Evolutionary conservation across 2,113 vertebrate species (phyloP), one percentile per base, ranked within the genome.

Genomic region (Conger conger): DNA sequence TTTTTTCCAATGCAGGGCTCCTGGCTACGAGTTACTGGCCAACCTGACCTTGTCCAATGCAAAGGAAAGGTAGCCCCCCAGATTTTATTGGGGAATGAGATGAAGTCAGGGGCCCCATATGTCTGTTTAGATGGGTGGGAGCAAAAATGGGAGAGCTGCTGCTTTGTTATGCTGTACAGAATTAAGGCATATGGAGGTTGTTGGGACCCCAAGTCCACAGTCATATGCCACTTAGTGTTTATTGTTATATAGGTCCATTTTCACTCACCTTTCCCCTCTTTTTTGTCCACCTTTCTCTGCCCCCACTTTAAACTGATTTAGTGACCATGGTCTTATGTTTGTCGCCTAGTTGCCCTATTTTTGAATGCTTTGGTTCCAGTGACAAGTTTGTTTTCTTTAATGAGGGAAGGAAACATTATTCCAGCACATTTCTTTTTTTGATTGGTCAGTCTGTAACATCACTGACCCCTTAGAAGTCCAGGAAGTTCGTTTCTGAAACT

Each of bases 1-100:
- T 88, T 91, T 91, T 91, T 91, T 87, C 89, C 91, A 92, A 93
- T 93, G 92, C 92, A 88, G 91, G 88, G 91, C 91, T 91, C 92
- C 88, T 93, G 87, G 82, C 77, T 79, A 33, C 78, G 15, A 80
- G 82, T 30, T 40, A 45, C 40, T 73, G 35, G 85, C 76, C 80
- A 84, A 84, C 87, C 88, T 87, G 88, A 86, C 91, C 89, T 84
- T 86, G 86, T 88, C 90, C 91, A 85, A 82, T 88, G 73, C 38
- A 82, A 85, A 83, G 40, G 87, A 87, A 87, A 89, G 79, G 90
- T 20, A 86, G 80, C 80, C 40, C 85, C 50, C 40, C 42, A n/a
- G 60, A 37, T 37, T 27, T 83, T 37, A 30, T 15, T 68, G 57
- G 38, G 57, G 38, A 50, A 80, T 20, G 79, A 33, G 79, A 23